Evolutionary conservation across 2,113 vertebrate species (phyloP).

Genomic region (Tachycineta bicolor): DNA sequence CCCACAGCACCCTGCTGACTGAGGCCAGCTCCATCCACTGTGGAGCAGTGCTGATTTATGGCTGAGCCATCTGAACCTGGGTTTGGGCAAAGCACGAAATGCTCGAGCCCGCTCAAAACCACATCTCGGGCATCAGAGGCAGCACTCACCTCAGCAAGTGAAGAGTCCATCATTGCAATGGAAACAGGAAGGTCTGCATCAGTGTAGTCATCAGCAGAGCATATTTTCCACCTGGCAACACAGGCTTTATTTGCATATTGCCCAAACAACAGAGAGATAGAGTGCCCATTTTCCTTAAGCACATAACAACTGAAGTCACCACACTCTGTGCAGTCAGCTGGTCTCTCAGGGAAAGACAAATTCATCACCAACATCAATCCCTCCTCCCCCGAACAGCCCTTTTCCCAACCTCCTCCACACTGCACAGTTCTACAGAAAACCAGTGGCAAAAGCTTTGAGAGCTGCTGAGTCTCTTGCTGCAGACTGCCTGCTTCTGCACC

Average conservation of each 20-base stretch:
- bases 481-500: conserved; percentile 5
- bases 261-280: background rate
- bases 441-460: background rate
- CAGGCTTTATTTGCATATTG: conserved; percentile 40
- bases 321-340: background rate
- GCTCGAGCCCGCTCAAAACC: background rate
- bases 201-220: background rate
- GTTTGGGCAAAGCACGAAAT: background rate
- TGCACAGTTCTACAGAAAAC: background rate
- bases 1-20: background rate
- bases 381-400: conserved; percentile 6
- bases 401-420: conserved; percentile 51
- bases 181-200: conserved; percentile 17
- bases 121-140: background rate
- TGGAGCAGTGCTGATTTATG: background rate
- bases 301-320: conserved; percentile 5
- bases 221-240: conserved; percentile 66
- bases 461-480: background rate
- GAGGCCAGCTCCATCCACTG: background rate
- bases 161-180: conserved; percentile 62
- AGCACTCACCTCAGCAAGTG: conserved; percentile 77
- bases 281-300: conserved; percentile 32
- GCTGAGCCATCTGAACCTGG: background rate
- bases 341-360: conserved; percentile 1
- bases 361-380: conserved; percentile 10